These are phyloP conservation scores for Laspeyria flexula DNA, from an alignment of 2,888 invertebrate species.

Conservation along the genomic window DNA sequence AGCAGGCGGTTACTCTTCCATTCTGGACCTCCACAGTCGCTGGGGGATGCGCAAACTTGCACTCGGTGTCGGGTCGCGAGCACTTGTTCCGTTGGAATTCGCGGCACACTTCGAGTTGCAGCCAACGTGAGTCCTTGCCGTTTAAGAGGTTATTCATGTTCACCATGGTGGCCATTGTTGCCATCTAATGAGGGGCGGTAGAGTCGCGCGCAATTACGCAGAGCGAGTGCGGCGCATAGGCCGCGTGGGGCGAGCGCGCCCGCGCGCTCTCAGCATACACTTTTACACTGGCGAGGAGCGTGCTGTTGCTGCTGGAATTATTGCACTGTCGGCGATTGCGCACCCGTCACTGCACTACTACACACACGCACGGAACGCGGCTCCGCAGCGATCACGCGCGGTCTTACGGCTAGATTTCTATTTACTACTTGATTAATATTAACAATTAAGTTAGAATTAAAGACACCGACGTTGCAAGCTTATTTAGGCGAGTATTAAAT, in stretches of 20 bases:
- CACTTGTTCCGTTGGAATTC: conserved; percentile 99
- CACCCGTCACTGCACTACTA: conserved; percentile 70
- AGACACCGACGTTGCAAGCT: conserved; percentile 85
- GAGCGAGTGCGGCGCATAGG: conserved; percentile 83
- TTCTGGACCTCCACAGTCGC: conserved; percentile 99
- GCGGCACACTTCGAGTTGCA: conserved; percentile 99
- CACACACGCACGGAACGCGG: conserved; percentile 69
- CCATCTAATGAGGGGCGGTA: conserved; percentile 66
- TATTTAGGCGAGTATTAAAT: conserved; percentile 83
- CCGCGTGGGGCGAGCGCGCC: conserved; percentile 75
- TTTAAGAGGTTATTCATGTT: conserved; percentile 98
- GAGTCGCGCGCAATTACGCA: conserved; percentile 77
- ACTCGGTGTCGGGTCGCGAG: conserved; percentile 99
- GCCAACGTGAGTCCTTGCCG: conserved; percentile 99
- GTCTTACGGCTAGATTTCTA: conserved; percentile 53
- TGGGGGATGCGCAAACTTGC: conserved; percentile 99
- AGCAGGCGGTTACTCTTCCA: conserved; percentile 99
- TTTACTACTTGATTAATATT: conserved; percentile 77
- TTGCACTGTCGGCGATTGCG: conserved; percentile 58
- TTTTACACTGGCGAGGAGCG: conserved; percentile 59
- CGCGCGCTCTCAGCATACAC: conserved; percentile 78
- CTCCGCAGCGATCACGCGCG: conserved; percentile 60
- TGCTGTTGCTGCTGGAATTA: conserved; percentile 51
- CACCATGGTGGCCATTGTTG: conserved; percentile 94
- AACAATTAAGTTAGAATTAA: conserved; percentile 80